Evolutionary conservation across 1,140 invertebrate species (phyloP).

Genomic region (Zophobas morio): DNA sequence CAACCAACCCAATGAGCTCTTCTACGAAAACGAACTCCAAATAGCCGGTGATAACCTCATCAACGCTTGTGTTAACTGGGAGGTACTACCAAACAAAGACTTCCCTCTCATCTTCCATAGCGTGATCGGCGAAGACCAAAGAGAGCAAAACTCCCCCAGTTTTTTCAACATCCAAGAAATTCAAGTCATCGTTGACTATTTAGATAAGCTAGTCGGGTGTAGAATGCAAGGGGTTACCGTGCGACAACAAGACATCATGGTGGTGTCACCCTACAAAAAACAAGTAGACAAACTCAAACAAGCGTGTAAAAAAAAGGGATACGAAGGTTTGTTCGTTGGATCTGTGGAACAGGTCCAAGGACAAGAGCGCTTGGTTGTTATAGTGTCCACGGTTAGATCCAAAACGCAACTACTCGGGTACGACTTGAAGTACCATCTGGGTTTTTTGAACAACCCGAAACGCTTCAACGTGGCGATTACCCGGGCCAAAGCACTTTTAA

Average conservation of each 20-base stretch:
- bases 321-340: constrained; percentile 82
- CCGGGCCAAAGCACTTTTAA: constrained; percentile 82
- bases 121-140: constrained; percentile 80
- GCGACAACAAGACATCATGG: constrained; percentile 82
- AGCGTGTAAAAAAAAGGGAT: constrained; percentile 74
- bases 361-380: constrained; percentile 87
- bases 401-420: constrained; percentile 67
- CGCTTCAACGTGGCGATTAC: constrained; percentile 92
- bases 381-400: constrained; percentile 88
- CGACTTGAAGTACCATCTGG: constrained; percentile 77
- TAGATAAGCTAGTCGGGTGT: constrained; percentile 71
- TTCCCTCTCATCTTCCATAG: constrained; percentile 88
- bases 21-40: constrained; percentile 83
- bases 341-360: constrained; percentile 97
- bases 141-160: constrained; percentile 82
- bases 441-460: constrained; percentile 83
- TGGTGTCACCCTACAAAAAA: constrained; percentile 92
- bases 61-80: constrained; percentile 62
- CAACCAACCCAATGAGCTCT: constrained; percentile 81
- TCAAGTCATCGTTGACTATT: constrained; percentile 64
- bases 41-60: constrained; percentile 52
- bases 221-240: constrained; percentile 76
- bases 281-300: constrained; percentile 85
- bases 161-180: constrained; percentile 78
- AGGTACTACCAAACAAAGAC: constrained; percentile 65